These are phyloP conservation scores for Gadopsis bispinosus DNA, from an alignment of 2,797 vertebrate genomes.

Conservation along the genomic window DNA sequence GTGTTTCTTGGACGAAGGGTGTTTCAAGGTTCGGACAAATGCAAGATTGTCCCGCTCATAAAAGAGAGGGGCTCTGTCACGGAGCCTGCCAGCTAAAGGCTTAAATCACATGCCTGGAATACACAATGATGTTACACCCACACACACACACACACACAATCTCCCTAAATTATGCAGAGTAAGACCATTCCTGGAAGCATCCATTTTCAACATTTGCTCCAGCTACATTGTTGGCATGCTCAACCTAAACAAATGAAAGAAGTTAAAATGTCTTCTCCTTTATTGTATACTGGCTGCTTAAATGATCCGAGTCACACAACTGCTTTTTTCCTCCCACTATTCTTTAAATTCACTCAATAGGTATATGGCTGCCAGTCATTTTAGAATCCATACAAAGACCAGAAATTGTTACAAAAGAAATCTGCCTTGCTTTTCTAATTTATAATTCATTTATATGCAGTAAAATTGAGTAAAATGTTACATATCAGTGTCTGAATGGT, in stretches of 20 bases:
- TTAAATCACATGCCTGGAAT: slow-evolving; percentile 83
- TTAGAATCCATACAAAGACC: slow-evolving; percentile 17
- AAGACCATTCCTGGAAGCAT: slow-evolving; percentile 76
- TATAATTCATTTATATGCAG: slow-evolving; percentile 8
- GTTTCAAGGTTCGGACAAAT: slow-evolving; percentile 83
- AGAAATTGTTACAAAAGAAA: neutral
- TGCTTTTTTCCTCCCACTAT: neutral
- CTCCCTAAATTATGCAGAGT: slow-evolving; percentile 77
- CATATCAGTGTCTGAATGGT: slow-evolving; percentile 3
- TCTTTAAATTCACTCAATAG: slow-evolving; percentile 27
- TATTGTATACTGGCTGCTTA: slow-evolving; percentile 21
- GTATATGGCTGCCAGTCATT: slow-evolving; percentile 37
- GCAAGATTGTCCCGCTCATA: slow-evolving; percentile 78
- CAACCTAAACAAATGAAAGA: slow-evolving; percentile 66
- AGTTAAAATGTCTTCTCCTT: slow-evolving; percentile 34
- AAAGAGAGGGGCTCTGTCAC: slow-evolving; percentile 83
- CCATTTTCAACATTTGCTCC: slow-evolving; percentile 74
- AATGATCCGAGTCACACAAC: slow-evolving; percentile 49
- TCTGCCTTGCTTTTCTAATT: slow-evolving; percentile 5
- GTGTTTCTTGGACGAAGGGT: slow-evolving; percentile 70
- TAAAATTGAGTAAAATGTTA: slow-evolving; percentile 3
- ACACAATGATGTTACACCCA: slow-evolving; percentile 74
- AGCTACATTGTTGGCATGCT: slow-evolving; percentile 66
- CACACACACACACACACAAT: slow-evolving; percentile 48
- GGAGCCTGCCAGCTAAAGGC: slow-evolving; percentile 79